Evolutionary conservation across 1,140 invertebrate genomes (phyloP).

Genomic region (Drosophila willistoni): DNA sequence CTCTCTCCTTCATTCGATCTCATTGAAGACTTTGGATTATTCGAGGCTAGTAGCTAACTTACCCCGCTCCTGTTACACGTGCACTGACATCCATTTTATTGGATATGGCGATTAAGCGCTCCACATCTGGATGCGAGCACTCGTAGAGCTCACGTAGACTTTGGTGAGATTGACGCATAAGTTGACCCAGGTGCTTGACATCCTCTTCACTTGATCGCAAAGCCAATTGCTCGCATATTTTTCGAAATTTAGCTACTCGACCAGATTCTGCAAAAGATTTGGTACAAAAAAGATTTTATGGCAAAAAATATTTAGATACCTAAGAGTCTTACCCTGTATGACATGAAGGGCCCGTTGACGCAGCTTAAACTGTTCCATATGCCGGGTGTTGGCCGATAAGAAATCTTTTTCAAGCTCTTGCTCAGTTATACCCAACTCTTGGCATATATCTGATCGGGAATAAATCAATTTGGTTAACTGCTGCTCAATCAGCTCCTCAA

Average conservation of each 20-base stretch:
- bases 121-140: constrained; percentile 95
- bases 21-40: not conserved
- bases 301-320: not conserved
- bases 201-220: constrained; percentile 54
- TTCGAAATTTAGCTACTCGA: constrained; percentile 90
- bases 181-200: constrained; percentile 86
- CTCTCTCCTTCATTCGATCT: not conserved
- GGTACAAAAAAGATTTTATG: not conserved
- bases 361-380: constrained; percentile 90
- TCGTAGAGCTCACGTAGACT: constrained; percentile 95
- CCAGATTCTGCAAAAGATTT: constrained; percentile 87
- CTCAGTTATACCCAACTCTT: constrained; percentile 86
- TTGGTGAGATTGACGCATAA: constrained; percentile 95
- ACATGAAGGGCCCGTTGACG: constrained; percentile 95
- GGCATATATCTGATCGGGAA: constrained; percentile 89
- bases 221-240: constrained; percentile 81
- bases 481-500: constrained; percentile 85
- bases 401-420: constrained; percentile 87
- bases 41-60: constrained; percentile 41
- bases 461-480: constrained; percentile 89
- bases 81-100: constrained; percentile 90
- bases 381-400: constrained; percentile 88
- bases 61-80: constrained; percentile 96
- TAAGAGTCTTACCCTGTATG: constrained; percentile 69
- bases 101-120: constrained; percentile 92